Percentiles rank a stretch among this genome's conserved stretches.
Evolutionary conservation across 2,888 invertebrate species (phyloP).

Genomic region (Caenorhabditis sinica): DNA sequence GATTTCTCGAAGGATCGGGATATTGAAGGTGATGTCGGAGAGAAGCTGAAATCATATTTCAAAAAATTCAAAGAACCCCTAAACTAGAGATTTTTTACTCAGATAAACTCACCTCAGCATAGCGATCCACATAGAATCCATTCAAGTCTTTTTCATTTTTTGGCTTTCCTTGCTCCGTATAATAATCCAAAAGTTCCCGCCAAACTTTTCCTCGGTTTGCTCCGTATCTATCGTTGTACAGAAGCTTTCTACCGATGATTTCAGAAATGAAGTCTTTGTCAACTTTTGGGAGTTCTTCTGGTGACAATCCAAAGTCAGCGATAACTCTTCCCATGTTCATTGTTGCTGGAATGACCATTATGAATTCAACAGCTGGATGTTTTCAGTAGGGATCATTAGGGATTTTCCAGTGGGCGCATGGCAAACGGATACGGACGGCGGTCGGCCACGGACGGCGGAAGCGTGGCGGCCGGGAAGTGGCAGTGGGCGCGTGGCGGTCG

Average conservation of each 20-base stretch:
- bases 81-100: too few relatives aligned
- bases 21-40: slow-evolving; percentile 65
- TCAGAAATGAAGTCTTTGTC: slow-evolving; percentile 54
- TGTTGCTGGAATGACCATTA: slow-evolving; percentile 33
- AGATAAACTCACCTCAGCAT: slow-evolving; percentile 49
- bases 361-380: neutral
- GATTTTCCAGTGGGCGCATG: too few relatives aligned
- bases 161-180: slow-evolving; percentile 41
- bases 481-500: too few relatives aligned
- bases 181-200: slow-evolving; percentile 44
- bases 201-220: slow-evolving; percentile 46
- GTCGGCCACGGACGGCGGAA: too few relatives aligned
- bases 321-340: slow-evolving; percentile 59
- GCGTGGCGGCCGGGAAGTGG: too few relatives aligned
- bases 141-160: slow-evolving; percentile 14
- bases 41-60: slow-evolving; percentile 32
- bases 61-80: too few relatives aligned
- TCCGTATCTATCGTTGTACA: slow-evolving; percentile 58
- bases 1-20: slow-evolving; percentile 62
- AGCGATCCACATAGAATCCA: slow-evolving; percentile 44
- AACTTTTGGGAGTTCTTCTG: slow-evolving; percentile 32
- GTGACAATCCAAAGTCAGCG: slow-evolving; percentile 47
- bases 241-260: slow-evolving; percentile 49
- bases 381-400: too few relatives aligned
- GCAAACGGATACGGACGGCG: too few relatives aligned